Evolutionary conservation across 2,113 vertebrate species (phyloP).

Genomic region (Burhinus oedicnemus): DNA sequence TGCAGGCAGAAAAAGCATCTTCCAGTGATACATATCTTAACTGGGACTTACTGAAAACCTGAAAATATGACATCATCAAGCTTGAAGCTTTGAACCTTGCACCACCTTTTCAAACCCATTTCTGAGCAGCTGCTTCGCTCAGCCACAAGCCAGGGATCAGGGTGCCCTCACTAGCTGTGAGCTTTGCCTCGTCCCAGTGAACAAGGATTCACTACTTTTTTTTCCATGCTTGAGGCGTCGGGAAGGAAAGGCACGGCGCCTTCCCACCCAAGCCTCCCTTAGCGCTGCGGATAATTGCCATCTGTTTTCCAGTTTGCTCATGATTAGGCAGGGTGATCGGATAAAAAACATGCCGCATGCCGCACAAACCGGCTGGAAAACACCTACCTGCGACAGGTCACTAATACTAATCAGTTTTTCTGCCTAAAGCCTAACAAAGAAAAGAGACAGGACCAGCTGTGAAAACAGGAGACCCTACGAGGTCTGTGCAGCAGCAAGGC

Average conservation of each 20-base stretch:
- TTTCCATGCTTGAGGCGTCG: rapidly evolving
- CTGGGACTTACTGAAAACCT: background rate
- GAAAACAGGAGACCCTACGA: background rate
- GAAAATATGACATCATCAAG: background rate
- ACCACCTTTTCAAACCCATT: background rate
- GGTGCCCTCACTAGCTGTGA: background rate
- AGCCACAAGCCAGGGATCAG: background rate
- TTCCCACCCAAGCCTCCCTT: background rate
- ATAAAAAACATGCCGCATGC: background rate
- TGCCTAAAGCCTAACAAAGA: background rate
- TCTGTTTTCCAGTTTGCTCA: background rate
- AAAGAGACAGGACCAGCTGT: background rate
- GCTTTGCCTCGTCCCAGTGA: background rate
- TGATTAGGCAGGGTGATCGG: background rate
- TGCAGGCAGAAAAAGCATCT: background rate
- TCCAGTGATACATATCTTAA: background rate
- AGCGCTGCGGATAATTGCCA: background rate
- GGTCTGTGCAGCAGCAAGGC: background rate
- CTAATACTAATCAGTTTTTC: background rate
- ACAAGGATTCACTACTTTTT: background rate
- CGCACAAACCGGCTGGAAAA: background rate
- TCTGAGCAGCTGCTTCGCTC: background rate
- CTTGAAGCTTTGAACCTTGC: background rate
- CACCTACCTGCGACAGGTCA: background rate
- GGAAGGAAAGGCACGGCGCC: background rate